These are phyloP conservation scores for Perizoma flavofasciatum DNA, from an alignment of 2,888 invertebrate genomes.

Conservation along the genomic window DNA sequence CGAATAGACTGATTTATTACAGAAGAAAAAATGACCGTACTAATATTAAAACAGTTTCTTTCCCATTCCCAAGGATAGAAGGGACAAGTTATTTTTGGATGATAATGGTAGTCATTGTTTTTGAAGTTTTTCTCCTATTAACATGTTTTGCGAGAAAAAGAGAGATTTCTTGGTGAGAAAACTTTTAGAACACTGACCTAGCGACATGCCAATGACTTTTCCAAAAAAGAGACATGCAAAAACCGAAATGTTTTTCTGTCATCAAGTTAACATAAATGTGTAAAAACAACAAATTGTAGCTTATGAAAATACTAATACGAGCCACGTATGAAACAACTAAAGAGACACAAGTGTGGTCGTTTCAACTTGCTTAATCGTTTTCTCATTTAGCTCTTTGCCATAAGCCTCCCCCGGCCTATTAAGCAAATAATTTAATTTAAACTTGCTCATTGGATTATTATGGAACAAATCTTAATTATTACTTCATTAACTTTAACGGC, in stretches of 20 bases:
- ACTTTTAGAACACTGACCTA: neutral
- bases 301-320: neutral
- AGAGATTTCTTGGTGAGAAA: neutral
- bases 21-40: neutral
- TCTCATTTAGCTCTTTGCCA: constrained; percentile 50
- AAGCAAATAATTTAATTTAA: constrained; percentile 60
- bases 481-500: constrained; percentile 32
- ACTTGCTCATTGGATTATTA: constrained; percentile 41
- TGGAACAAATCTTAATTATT: constrained; percentile 40
- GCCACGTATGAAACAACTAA: constrained; percentile 2
- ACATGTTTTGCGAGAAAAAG: neutral
- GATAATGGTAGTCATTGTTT: neutral
- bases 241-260: no score
- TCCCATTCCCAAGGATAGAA: no score
- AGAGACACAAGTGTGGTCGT: constrained; percentile 19
- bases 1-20: neutral
- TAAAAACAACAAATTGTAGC: no score
- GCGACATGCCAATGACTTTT: neutral
- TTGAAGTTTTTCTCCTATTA: neutral
- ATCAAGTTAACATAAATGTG: no score
- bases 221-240: neutral
- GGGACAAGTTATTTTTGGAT: no score
- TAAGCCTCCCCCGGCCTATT: constrained; percentile 46
- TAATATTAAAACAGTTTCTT: no score
- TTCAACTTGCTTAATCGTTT: constrained; percentile 56